Evolutionary conservation across 2,888 invertebrate genomes (phyloP).

Genomic region (Coelopa pilipes): DNA sequence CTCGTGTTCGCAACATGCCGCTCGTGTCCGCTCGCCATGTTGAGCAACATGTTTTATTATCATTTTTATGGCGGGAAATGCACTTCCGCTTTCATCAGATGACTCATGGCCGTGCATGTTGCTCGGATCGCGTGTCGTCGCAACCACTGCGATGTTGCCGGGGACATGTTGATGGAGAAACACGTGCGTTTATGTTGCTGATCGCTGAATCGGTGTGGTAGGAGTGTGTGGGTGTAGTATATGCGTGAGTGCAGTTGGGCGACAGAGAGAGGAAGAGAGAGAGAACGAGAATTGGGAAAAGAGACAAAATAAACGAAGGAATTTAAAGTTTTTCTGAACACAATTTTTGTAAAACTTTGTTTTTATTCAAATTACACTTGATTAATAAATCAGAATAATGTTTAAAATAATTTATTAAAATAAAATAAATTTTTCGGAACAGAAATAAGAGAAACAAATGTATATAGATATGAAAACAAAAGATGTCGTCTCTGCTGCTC

Average conservation of each 20-base stretch:
- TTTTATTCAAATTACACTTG: too few species aligned
- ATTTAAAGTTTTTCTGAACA: too few species aligned
- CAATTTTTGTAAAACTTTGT: too few species aligned
- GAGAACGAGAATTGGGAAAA: too few species aligned
- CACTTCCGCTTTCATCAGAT: constrained; percentile 36
- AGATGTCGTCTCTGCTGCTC: too few species aligned
- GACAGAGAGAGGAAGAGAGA: too few species aligned
- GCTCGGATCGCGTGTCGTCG: constrained; percentile 16
- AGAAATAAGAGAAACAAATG: not conserved
- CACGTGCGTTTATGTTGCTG: constrained; percentile 31
- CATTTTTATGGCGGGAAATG: constrained; percentile 44
- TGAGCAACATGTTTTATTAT: constrained; percentile 21
- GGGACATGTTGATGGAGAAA: constrained; percentile 33
- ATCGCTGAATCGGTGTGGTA: not conserved
- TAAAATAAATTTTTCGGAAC: not conserved
- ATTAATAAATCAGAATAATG: too few species aligned
- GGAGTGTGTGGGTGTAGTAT: not conserved
- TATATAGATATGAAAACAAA: not conserved
- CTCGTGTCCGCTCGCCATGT: not conserved
- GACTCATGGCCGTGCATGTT: constrained; percentile 25
- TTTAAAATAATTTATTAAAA: too few species aligned
- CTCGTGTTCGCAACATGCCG: constrained; percentile 31
- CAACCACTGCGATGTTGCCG: constrained; percentile 17
- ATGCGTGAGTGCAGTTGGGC: not conserved
- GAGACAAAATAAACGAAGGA: too few species aligned